Conservation (phyloP, 2,888 invertebrate species). For the Yponomeuta plumbellus region DNA sequence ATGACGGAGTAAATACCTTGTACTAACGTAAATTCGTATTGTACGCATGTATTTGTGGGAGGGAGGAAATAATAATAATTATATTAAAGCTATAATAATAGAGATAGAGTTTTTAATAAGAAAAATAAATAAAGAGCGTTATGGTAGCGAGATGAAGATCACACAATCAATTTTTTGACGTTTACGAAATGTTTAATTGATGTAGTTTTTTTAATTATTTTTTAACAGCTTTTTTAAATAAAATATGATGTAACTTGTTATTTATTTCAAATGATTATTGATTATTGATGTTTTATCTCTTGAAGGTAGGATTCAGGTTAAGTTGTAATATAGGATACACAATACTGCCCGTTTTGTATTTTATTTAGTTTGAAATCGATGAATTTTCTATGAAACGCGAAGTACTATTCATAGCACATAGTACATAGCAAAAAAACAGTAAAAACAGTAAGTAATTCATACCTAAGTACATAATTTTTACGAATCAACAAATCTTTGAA, state of each 20-base stretch:
- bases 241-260: slow-evolving; percentile 71
- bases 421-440: slow-evolving; percentile 26
- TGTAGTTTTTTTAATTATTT: slow-evolving; percentile 53
- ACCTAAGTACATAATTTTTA: slow-evolving; percentile 37
- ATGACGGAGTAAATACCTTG: slow-evolving; percentile 46
- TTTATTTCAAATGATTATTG: slow-evolving; percentile 76
- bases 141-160: slow-evolving; percentile 63
- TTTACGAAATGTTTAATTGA: slow-evolving; percentile 45
- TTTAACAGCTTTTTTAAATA: slow-evolving; percentile 64
- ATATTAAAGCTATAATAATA: slow-evolving; percentile 73
- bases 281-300: slow-evolving; percentile 66
- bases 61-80: slow-evolving; percentile 69
- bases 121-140: slow-evolving; percentile 67
- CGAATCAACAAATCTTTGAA: slow-evolving; percentile 46
- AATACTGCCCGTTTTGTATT: slow-evolving; percentile 69
- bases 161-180: slow-evolving; percentile 54
- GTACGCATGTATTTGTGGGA: slow-evolving; percentile 64
- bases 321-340: slow-evolving; percentile 70
- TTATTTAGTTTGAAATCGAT: slow-evolving; percentile 41
- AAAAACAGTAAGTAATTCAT: slow-evolving; percentile 29
- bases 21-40: slow-evolving; percentile 54
- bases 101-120: slow-evolving; percentile 75
- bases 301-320: slow-evolving; percentile 61
- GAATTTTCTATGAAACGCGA: slow-evolving; percentile 29
- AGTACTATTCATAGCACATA: slow-evolving; percentile 12